Percentiles rank a stretch among this genome's conserved stretches.
Evolutionary conservation across 1,140 invertebrate species (phyloP).

Genomic region (Drosophila pallidifrons): DNA sequence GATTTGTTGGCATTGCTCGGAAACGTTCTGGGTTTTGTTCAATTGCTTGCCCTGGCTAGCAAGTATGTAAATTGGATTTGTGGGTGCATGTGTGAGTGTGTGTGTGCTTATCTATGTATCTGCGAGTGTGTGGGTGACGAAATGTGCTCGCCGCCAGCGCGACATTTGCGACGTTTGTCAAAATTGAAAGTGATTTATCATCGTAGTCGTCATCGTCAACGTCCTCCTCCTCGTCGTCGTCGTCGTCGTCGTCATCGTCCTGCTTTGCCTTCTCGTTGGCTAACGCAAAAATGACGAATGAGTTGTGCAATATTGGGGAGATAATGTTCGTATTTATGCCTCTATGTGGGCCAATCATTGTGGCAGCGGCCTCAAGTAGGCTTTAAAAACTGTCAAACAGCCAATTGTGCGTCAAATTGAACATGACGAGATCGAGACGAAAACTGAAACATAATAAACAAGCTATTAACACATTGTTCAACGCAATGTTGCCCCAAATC

Average conservation of each 20-base stretch:
- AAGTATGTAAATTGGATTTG: conserved; percentile 34
- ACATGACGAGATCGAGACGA: conserved; percentile 53
- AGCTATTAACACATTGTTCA: conserved; percentile 71
- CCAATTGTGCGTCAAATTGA: conserved; percentile 58
- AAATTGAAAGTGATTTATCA: conserved; percentile 82
- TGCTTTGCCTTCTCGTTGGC: conserved; percentile 30
- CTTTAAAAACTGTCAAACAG: conserved; percentile 60
- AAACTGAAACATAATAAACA: conserved; percentile 66
- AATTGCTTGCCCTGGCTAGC: conserved; percentile 26
- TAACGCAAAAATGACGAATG: conserved; percentile 72
- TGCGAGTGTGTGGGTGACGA: conserved; percentile 53
- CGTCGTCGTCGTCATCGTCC: background rate
- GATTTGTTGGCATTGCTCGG: conserved; percentile 40
- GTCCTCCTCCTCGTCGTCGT: background rate
- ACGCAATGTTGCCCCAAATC: conserved; percentile 31
- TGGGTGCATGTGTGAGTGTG: conserved; percentile 22
- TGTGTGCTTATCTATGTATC: conserved; percentile 20
- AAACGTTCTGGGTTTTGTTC: conserved; percentile 6
- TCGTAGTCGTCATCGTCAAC: conserved; percentile 32
- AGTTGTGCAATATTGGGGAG: conserved; percentile 60
- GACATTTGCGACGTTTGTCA: conserved; percentile 80
- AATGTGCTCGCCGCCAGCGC: conserved; percentile 56
- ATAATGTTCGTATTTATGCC: conserved; percentile 60
- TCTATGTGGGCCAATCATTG: conserved; percentile 21
- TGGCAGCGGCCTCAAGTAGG: conserved; percentile 18